These are phyloP conservation scores for Climacteris rufus DNA, from an alignment of 2,113 vertebrate species.

Conservation along the genomic window DNA sequence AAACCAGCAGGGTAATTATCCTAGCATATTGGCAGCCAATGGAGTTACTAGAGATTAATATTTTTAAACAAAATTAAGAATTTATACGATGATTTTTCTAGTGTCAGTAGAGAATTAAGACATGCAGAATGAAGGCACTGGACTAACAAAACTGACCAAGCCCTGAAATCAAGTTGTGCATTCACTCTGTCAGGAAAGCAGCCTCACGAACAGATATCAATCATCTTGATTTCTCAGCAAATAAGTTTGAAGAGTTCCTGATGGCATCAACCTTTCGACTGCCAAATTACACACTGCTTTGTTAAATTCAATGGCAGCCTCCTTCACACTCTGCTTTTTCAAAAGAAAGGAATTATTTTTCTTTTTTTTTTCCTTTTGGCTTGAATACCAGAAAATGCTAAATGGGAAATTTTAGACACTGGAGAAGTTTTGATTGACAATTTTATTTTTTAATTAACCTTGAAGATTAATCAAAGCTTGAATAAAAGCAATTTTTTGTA, in stretches of 20 bases:
- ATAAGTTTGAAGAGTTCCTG: slow-evolving; percentile 23
- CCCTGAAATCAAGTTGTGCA: not conserved
- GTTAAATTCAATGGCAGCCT: not conserved
- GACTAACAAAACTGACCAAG: not conserved
- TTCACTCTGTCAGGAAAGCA: not conserved
- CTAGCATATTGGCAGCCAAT: not conserved
- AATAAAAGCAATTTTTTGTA: not conserved
- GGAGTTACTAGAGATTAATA: not conserved
- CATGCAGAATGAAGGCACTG: not conserved
- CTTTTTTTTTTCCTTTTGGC: not conserved
- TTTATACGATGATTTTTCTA: not conserved
- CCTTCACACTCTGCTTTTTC: not conserved
- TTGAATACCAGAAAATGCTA: not conserved
- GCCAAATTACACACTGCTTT: slow-evolving; percentile 3
- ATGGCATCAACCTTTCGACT: not conserved
- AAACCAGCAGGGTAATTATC: not conserved
- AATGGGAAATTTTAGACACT: not conserved
- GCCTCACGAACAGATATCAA: not conserved
- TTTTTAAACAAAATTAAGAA: not conserved
- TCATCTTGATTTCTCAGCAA: slow-evolving; percentile 40
- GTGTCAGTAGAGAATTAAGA: not conserved
- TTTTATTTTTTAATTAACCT: not conserved
- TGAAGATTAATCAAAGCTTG: not conserved
- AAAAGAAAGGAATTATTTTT: not conserved
- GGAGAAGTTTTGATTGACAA: not conserved